These are phyloP conservation scores for Oreochromis grahami DNA, from an alignment of 2,797 vertebrate genomes.

Conservation along the genomic window DNA sequence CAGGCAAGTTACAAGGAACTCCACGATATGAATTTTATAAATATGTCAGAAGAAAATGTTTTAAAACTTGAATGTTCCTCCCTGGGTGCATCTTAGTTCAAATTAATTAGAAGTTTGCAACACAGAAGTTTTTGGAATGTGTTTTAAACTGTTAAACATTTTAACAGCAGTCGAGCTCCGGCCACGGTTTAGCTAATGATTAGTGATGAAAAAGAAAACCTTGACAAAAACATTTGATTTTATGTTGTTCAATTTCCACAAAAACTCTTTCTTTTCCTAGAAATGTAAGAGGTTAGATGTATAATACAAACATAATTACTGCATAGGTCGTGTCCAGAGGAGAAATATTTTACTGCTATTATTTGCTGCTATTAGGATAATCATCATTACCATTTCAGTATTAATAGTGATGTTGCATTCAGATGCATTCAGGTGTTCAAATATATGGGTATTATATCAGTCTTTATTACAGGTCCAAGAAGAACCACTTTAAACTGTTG, in stretches of 20 bases:
- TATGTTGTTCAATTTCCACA: neutral
- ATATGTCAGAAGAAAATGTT: neutral
- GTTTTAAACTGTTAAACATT: neutral
- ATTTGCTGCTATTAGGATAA: no score
- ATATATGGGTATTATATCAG: no score
- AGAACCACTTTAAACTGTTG: no score
- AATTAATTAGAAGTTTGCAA: neutral
- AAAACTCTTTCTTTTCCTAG: neutral
- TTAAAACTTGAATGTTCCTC: neutral
- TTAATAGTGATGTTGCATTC: no score
- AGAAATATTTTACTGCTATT: no score
- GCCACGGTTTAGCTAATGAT: neutral
- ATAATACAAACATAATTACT: neutral
- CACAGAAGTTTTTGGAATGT: neutral
- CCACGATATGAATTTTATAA: neutral
- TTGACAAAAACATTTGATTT: neutral
- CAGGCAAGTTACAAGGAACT: neutral
- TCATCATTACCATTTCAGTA: no score
- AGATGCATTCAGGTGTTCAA: no score
- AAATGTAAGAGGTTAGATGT: neutral
- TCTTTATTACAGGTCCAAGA: no score
- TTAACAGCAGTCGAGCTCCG: fast-evolving
- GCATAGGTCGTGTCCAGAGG: no score
- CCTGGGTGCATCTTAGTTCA: fast-evolving
- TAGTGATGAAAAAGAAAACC: neutral